phyloP scores from a whole-genome alignment of 37 sponge, comb jelly and placozoan genomes.

The Halisarca cf. caerulea region DNA sequence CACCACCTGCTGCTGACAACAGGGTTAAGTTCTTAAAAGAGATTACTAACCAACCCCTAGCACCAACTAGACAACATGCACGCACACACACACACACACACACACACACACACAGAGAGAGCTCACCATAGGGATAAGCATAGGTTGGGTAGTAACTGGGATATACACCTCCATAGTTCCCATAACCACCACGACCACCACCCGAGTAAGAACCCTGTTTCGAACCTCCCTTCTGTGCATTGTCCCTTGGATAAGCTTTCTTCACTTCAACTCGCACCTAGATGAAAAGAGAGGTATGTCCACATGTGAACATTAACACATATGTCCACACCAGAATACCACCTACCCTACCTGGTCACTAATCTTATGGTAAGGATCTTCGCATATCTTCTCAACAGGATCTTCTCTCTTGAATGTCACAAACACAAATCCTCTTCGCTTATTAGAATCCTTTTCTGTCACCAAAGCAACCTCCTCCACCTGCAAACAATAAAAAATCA shows the following conservation, averaged over 20 bases:
- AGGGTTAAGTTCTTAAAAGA: too few relatives aligned
- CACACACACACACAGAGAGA: too few relatives aligned
- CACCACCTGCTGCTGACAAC: too few relatives aligned
- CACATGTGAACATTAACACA: not conserved
- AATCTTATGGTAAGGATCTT: not conserved
- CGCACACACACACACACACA: too few relatives aligned
- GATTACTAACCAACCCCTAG: too few relatives aligned
- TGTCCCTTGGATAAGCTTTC: not conserved
- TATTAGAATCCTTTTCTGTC: constrained; percentile 48
- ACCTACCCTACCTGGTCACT: not conserved
- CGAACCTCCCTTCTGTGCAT: not conserved
- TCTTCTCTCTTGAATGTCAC: constrained; percentile 60
- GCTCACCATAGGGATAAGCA: too few relatives aligned
- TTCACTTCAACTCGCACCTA: not conserved
- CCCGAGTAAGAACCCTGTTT: too few relatives aligned
- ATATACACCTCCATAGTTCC: too few relatives aligned
- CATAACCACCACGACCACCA: too few relatives aligned
- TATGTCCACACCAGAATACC: not conserved
- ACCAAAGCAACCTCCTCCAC: constrained; percentile 82
- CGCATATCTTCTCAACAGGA: constrained; percentile 41
- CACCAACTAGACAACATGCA: too few relatives aligned
- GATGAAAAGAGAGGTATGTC: not conserved
- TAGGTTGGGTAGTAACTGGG: too few relatives aligned
- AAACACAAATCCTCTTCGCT: constrained; percentile 72
- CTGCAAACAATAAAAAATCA: constrained; percentile 15